A percentile compares a stretch with the other conserved stretches of the same genome.
These are phyloP conservation scores for Sturmia bella DNA, from an alignment of 2,888 invertebrate species.

Conservation along the genomic window DNA sequence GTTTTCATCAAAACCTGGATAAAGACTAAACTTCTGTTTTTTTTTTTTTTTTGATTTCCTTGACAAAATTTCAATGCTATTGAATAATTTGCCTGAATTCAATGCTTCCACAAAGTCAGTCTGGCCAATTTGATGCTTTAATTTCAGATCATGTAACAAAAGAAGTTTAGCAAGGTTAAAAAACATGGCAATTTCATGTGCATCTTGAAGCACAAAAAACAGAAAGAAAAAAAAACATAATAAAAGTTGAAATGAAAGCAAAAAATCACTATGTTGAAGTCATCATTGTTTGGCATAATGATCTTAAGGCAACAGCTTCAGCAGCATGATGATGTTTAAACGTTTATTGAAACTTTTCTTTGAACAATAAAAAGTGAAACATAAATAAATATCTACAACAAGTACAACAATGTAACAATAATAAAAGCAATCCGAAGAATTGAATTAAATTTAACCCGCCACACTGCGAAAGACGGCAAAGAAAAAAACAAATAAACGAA, in stretches of 20 bases:
- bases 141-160: slow-evolving; percentile 66
- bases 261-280: slow-evolving; percentile 29
- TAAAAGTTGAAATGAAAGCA: slow-evolving; percentile 1
- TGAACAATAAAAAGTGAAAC: slow-evolving; percentile 61
- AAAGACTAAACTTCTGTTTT: too few species aligned
- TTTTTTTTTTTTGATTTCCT: neutral
- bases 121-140: slow-evolving; percentile 40
- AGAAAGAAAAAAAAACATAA: slow-evolving; percentile 16
- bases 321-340: slow-evolving; percentile 13
- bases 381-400: slow-evolving; percentile 34
- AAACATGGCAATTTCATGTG: slow-evolving; percentile 70
- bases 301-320: slow-evolving; percentile 5
- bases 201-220: slow-evolving; percentile 37
- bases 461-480: slow-evolving; percentile 56
- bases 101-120: slow-evolving; percentile 20
- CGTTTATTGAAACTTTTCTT: slow-evolving; percentile 60
- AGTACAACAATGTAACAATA: slow-evolving; percentile 40
- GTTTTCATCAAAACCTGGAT: too few species aligned
- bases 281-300: slow-evolving; percentile 31
- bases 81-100: slow-evolving; percentile 11
- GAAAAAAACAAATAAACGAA: slow-evolving; percentile 16
- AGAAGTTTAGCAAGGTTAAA: slow-evolving; percentile 77
- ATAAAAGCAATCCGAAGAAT: slow-evolving; percentile 44
- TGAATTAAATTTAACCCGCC: slow-evolving; percentile 67
- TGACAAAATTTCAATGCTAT: slow-evolving; percentile 24